These are phyloP conservation scores for Corbicula japonica DNA, from an alignment of 2,888 invertebrate genomes.

Conservation along the genomic window DNA sequence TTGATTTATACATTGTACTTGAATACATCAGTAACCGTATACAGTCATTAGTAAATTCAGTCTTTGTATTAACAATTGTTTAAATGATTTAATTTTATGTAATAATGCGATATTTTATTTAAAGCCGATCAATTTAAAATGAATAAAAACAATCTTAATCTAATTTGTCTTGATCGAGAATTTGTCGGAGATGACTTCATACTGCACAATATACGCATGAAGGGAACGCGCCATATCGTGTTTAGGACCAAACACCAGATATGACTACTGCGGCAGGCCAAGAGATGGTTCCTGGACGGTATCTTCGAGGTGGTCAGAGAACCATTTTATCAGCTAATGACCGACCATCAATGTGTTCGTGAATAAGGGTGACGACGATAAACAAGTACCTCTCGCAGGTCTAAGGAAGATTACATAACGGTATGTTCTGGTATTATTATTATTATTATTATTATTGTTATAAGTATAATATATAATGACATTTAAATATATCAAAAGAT, in stretches of 20 bases:
- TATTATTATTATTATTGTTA: too few species aligned
- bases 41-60: too few species aligned
- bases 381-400: conserved; percentile 30
- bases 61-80: too few species aligned
- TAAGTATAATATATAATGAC: too few species aligned
- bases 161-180: neutral
- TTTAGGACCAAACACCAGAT: conserved; percentile 2
- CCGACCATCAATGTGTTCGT: conserved; percentile 15
- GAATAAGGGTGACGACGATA: conserved; percentile 16
- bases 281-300: conserved; percentile 30
- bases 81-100: too few species aligned
- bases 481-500: neutral
- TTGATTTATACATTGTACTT: too few species aligned
- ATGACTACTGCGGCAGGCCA: neutral
- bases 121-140: too few species aligned
- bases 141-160: too few species aligned
- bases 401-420: conserved; percentile 21
- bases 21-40: too few species aligned
- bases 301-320: conserved; percentile 24
- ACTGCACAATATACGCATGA: neutral
- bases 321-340: conserved; percentile 29
- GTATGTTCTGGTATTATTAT: neutral
- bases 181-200: conserved; percentile 14
- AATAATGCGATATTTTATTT: too few species aligned
- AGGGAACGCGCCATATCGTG: too few species aligned